phyloP scores from a whole-genome alignment of 2,888 invertebrate genomes.

The Seladonia tumulorum region DNA sequence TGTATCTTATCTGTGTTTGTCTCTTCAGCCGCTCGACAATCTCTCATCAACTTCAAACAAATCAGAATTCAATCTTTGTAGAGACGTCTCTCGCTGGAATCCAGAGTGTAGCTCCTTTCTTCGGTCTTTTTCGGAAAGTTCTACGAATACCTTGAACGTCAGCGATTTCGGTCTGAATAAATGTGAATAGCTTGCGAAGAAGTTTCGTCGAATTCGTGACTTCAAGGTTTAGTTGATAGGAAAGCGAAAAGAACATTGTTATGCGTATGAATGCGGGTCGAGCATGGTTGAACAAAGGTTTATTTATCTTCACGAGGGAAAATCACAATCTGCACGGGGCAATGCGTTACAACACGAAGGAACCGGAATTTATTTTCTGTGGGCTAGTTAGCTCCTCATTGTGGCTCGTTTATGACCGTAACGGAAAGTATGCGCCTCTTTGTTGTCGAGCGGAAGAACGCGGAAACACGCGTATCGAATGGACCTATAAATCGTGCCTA shows the following conservation, averaged over 20 bases:
- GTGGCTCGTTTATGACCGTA: constrained; percentile 65
- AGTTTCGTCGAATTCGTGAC: too few species aligned
- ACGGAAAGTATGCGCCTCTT: constrained; percentile 60
- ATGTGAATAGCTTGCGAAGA: too few species aligned
- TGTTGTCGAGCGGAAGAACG: constrained; percentile 49
- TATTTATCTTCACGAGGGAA: constrained; percentile 32
- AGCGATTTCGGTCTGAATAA: too few species aligned
- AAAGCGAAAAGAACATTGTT: too few species aligned
- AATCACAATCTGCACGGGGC: constrained; percentile 7
- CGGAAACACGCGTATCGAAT: constrained; percentile 51
- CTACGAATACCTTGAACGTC: background rate
- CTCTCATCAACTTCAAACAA: constrained; percentile 42
- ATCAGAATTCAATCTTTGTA: constrained; percentile 37
- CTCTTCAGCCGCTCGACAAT: constrained; percentile 20
- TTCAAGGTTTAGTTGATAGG: too few species aligned
- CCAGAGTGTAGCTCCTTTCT: background rate
- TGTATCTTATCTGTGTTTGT: constrained; percentile 53
- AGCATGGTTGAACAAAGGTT: background rate
- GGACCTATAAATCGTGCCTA: constrained; percentile 31
- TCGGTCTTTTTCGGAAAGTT: background rate
- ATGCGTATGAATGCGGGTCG: background rate
- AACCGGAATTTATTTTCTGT: constrained; percentile 61
- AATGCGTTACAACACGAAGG: constrained; percentile 23
- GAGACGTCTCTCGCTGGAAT: constrained; percentile 11
- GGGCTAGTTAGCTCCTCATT: constrained; percentile 63